phyloP scores from a whole-genome alignment of 2,888 invertebrate genomes.

The Rosalia funebris region DNA sequence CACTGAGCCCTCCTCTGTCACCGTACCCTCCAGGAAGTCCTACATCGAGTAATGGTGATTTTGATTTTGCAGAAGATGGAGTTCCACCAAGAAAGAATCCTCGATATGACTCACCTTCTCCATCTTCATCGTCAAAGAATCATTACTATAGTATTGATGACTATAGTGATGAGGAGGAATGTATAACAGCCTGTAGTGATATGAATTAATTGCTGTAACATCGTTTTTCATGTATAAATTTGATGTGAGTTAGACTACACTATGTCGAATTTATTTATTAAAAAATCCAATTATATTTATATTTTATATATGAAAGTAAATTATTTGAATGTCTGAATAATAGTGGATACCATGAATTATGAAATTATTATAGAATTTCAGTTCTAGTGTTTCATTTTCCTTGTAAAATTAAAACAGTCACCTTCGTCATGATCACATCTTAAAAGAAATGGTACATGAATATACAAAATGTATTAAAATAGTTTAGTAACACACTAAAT shows the following conservation, averaged over 20 bases:
- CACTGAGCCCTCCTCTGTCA: conserved; percentile 89
- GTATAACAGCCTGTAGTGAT: conserved; percentile 19
- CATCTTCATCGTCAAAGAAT: conserved; percentile 43
- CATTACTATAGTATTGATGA: conserved; percentile 51
- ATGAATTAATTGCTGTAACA: conserved; percentile 4
- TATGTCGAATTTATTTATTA: conserved; percentile 26
- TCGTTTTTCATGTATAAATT: conserved; percentile 18
- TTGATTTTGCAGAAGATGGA: conserved; percentile 57
- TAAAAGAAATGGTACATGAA: too few species aligned
- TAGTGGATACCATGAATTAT: conserved; percentile 10
- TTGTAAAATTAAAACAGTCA: too few species aligned
- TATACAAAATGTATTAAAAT: too few species aligned
- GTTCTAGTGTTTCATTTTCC: not conserved
- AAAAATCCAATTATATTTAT: conserved; percentile 13
- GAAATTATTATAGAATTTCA: too few species aligned
- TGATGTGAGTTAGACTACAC: conserved; percentile 15
- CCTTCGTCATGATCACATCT: too few species aligned
- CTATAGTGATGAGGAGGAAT: conserved; percentile 60
- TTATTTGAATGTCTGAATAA: conserved; percentile 29
- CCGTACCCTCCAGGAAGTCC: conserved; percentile 66
- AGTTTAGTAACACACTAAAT: too few species aligned
- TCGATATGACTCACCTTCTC: conserved; percentile 57
- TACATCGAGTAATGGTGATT: conserved; percentile 56
- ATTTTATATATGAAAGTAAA: conserved; percentile 30
- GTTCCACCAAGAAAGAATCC: conserved; percentile 61